Conservation (phyloP, 2,113 vertebrate genomes). For the Polypterus senegalus region DNA sequence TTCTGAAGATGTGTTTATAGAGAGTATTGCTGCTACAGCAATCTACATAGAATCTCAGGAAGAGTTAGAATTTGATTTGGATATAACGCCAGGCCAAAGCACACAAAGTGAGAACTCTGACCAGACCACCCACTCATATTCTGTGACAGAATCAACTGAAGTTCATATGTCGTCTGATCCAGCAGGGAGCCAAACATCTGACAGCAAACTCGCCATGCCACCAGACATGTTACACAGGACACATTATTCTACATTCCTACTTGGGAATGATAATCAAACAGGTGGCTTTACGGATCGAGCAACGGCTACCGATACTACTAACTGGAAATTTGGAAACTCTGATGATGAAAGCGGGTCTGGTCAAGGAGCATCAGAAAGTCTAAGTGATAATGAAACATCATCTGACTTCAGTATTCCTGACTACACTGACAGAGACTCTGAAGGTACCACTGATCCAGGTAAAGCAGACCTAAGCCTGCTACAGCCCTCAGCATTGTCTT, state of each 20-base stretch:
- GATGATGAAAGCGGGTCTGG: conserved; percentile 87
- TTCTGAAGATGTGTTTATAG: conserved; percentile 39
- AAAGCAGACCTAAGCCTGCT: conserved; percentile 57
- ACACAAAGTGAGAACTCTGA: conserved; percentile 46
- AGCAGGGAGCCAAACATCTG: conserved; percentile 22
- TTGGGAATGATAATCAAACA: conserved; percentile 52
- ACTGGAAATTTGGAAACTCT: conserved; percentile 53
- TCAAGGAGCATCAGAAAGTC: conserved; percentile 60
- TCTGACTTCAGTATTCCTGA: conserved; percentile 91
- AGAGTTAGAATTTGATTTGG: conserved; percentile 54
- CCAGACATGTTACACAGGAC: conserved; percentile 26
- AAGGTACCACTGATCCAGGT: conserved; percentile 67
- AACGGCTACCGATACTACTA: conserved; percentile 34
- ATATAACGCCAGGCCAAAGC: conserved; percentile 33
- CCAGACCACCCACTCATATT: conserved; percentile 24
- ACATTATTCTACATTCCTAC: conserved; percentile 47
- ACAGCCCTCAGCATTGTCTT: conserved; percentile 41
- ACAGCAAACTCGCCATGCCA: conserved; percentile 12
- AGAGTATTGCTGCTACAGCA: conserved; percentile 64
- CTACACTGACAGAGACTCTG: conserved; percentile 57
- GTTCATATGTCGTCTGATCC: conserved; percentile 19
- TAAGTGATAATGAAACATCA: conserved; percentile 86
- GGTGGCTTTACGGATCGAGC: conserved; percentile 28
- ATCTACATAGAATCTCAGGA: conserved; percentile 57
- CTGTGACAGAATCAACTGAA: conserved; percentile 28